Conservation (phyloP, 2,888 invertebrate species). For the Cantharis lateralis region DNA sequence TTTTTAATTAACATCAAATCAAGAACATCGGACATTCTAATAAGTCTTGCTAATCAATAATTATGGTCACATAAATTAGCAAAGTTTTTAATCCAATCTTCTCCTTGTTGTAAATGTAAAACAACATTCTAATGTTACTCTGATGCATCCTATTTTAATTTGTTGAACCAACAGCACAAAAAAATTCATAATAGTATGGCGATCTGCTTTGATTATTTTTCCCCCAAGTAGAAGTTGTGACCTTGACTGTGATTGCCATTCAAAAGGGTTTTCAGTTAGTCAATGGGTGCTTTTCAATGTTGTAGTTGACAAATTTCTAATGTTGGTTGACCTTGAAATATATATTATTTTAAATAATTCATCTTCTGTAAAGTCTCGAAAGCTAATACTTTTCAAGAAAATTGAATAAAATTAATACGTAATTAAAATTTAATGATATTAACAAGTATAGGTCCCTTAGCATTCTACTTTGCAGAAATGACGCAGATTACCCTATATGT, state of each 20-base stretch:
- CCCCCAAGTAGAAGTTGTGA: not conserved
- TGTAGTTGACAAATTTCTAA: not conserved
- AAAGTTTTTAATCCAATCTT: not conserved
- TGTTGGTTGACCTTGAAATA: not conserved
- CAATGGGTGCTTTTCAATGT: not conserved
- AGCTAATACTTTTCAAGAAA: too few species aligned
- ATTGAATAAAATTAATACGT: too few species aligned
- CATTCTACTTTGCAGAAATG: too few species aligned
- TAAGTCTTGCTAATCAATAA: not conserved
- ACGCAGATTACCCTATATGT: too few species aligned
- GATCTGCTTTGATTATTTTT: not conserved
- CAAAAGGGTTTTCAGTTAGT: not conserved
- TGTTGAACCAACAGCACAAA: not conserved
- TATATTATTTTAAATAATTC: too few species aligned
- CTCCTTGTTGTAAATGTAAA: not conserved
- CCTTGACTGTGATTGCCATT: not conserved
- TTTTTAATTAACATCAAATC: not conserved
- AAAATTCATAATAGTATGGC: not conserved
- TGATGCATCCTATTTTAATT: not conserved
- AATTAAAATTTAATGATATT: too few species aligned
- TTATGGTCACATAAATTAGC: not conserved
- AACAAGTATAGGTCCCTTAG: too few species aligned
- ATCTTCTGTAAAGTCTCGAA: too few species aligned
- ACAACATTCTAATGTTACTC: not conserved
- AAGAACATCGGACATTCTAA: not conserved